Evolutionary conservation across 1,140 invertebrate genomes (phyloP).

Genomic region (Solenopsis invicta): DNA sequence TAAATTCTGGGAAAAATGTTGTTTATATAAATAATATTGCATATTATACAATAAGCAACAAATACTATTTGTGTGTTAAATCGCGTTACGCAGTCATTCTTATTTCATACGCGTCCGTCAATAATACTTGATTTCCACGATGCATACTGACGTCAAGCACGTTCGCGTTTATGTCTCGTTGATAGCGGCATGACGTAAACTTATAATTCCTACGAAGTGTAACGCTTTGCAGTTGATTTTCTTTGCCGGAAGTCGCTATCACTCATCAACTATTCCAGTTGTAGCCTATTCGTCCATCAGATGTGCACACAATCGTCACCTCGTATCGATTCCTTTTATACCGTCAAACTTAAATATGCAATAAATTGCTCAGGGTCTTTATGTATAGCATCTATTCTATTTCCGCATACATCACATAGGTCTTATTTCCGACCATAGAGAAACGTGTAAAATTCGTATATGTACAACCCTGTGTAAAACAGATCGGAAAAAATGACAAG

Average conservation of each 20-base stretch:
- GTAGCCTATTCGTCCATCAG: conserved; percentile 13
- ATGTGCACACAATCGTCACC: conserved; percentile 25
- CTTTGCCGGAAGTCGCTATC: conserved; percentile 1
- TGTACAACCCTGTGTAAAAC: background rate
- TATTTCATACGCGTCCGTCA: background rate
- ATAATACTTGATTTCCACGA: background rate
- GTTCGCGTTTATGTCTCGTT: conserved; percentile 12
- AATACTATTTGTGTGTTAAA: background rate
- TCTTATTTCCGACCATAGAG: background rate
- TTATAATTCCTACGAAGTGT: conserved; percentile 30
- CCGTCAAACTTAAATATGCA: conserved; percentile 43
- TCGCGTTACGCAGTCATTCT: background rate
- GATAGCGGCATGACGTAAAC: conserved; percentile 27
- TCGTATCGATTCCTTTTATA: conserved; percentile 39
- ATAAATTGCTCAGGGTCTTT: conserved; percentile 18
- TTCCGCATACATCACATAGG: background rate
- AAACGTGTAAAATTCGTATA: background rate
- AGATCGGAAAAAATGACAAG: background rate
- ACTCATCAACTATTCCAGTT: conserved; percentile 39
- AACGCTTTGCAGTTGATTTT: conserved; percentile 6
- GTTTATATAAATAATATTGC: background rate
- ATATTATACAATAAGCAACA: background rate
- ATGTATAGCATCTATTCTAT: conserved; percentile 24
- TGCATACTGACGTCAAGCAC: conserved; percentile 36
- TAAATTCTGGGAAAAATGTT: background rate